Conservation (phyloP, 2,888 invertebrate genomes). For the Oxytorus armatus region DNA sequence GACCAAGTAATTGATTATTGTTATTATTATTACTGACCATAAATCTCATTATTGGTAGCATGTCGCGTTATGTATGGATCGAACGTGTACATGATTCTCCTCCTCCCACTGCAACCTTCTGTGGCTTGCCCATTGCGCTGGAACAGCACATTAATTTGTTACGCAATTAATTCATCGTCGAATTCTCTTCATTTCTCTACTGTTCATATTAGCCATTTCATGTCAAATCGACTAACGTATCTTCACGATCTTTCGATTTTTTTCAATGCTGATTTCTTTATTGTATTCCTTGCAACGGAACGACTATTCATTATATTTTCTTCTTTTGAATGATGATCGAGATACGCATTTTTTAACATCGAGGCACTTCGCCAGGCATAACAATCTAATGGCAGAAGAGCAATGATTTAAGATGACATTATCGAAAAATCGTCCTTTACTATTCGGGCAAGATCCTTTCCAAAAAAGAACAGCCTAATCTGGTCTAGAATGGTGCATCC, state of each 20-base stretch:
- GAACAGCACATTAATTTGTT: not conserved
- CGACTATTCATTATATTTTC: too few species aligned
- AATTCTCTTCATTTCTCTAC: not conserved
- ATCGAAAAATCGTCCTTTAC: too few species aligned
- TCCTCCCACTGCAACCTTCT: not conserved
- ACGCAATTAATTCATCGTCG: slow-evolving; percentile 5
- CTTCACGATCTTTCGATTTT: not conserved
- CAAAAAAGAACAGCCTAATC: too few species aligned
- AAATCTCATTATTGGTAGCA: slow-evolving; percentile 11
- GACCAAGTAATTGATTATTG: not conserved
- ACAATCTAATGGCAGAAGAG: too few species aligned
- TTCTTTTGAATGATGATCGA: too few species aligned
- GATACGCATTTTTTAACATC: too few species aligned
- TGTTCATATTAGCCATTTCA: not conserved
- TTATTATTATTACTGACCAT: slow-evolving; percentile 7
- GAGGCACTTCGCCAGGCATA: too few species aligned
- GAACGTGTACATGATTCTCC: not conserved
- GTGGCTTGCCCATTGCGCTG: not conserved
- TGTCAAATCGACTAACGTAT: not conserved
- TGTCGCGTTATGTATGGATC: slow-evolving; percentile 9
- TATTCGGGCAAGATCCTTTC: too few species aligned
- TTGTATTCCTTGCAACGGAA: too few species aligned
- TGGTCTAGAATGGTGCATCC: too few species aligned
- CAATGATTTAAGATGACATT: too few species aligned
- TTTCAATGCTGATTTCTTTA: too few species aligned